Conservation (phyloP, 2,888 invertebrate species). For the Agapetus fuscipes region DNA sequence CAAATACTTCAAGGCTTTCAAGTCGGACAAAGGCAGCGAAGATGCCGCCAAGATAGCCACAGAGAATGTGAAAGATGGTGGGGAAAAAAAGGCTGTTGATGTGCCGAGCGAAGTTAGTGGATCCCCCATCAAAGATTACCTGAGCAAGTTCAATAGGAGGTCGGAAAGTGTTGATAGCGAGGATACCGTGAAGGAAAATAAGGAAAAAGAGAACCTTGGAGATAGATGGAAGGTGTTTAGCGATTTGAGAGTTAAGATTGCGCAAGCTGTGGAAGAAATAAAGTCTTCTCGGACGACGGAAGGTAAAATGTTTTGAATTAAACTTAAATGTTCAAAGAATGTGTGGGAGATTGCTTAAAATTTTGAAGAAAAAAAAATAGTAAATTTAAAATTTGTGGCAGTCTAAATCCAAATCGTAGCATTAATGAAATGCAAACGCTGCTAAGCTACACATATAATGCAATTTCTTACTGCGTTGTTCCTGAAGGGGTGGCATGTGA, state of each 20-base stretch:
- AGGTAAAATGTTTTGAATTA: slow-evolving; percentile 28
- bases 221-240: slow-evolving; percentile 66
- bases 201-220: slow-evolving; percentile 37
- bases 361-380: no score
- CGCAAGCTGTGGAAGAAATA: slow-evolving; percentile 70
- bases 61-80: slow-evolving; percentile 12
- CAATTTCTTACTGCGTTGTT: no score
- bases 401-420: no score
- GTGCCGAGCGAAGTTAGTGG: slow-evolving; percentile 15
- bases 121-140: slow-evolving; percentile 48
- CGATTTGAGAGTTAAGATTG: slow-evolving; percentile 63
- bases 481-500: no score
- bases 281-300: slow-evolving; percentile 57
- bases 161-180: slow-evolving; percentile 50
- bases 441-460: no score
- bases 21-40: slow-evolving; percentile 24
- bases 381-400: no score
- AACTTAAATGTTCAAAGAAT: background rate
- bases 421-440: no score
- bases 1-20: slow-evolving; percentile 36
- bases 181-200: slow-evolving; percentile 25
- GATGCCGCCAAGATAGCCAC: slow-evolving; percentile 24
- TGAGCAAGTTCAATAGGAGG: slow-evolving; percentile 50
- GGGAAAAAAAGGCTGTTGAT: slow-evolving; percentile 16
- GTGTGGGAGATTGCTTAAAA: no score